Percentiles rank a stretch among this genome's conserved stretches.
These are phyloP conservation scores for Panthera leo DNA, from an alignment of 2,113 vertebrate species.

Conservation along the genomic window DNA sequence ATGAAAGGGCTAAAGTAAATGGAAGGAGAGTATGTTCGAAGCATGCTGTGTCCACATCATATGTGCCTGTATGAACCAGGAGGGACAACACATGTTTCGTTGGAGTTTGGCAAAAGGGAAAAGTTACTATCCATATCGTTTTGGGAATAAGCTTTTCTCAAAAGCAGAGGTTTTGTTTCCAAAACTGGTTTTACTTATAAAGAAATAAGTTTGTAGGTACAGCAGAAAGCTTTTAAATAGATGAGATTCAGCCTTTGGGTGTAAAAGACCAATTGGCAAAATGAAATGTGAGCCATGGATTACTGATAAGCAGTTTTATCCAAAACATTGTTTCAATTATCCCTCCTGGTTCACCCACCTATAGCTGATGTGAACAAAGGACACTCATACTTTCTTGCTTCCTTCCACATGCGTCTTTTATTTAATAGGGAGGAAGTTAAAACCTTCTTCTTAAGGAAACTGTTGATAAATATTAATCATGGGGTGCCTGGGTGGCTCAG, in stretches of 20 bases:
- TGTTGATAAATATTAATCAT: background rate
- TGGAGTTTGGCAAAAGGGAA: background rate
- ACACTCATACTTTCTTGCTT: background rate
- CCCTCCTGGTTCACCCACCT: background rate
- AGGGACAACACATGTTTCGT: background rate
- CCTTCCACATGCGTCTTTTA: background rate
- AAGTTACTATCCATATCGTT: background rate
- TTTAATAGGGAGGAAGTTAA: background rate
- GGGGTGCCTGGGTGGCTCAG: no score
- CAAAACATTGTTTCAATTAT: background rate
- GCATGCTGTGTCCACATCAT: no score
- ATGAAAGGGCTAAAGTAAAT: background rate
- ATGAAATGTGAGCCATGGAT: background rate
- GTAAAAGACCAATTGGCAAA: background rate
- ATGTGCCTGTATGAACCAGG: background rate
- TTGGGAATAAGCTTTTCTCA: background rate
- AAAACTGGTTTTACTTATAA: background rate
- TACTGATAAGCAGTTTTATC: background rate
- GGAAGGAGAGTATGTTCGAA: background rate
- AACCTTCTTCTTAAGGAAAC: background rate
- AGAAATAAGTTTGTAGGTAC: background rate
- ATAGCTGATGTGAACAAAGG: accelerated
- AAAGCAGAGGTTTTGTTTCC: background rate
- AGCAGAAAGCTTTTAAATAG: slow-evolving; percentile 20
- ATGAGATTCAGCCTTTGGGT: background rate